Evolutionary conservation across 1,140 invertebrate genomes (phyloP).

Genomic region (Bombus waltoni): DNA sequence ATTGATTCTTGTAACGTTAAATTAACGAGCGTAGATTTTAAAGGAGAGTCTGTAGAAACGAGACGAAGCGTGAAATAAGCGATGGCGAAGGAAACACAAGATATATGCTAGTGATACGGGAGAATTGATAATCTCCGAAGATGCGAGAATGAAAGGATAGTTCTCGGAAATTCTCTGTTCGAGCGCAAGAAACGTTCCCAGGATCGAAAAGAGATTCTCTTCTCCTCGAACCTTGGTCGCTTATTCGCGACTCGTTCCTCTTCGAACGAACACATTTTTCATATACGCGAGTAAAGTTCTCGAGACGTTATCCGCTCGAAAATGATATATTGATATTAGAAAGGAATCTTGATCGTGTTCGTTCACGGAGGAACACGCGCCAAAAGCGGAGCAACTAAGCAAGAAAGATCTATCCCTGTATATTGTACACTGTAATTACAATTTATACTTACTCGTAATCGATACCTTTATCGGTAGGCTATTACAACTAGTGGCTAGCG

Average conservation of each 20-base stretch:
- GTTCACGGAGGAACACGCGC: not conserved
- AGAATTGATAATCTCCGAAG: not conserved
- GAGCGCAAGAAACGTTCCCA: not conserved
- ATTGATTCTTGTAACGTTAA: conserved; percentile 72
- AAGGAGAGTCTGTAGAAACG: not conserved
- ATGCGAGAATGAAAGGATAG: no score
- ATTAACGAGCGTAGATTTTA: conserved; percentile 71
- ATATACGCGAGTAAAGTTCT: not conserved
- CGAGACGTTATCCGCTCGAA: not conserved
- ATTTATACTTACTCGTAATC: conserved; percentile 80
- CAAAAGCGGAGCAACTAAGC: conserved; percentile 1
- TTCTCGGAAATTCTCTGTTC: not conserved
- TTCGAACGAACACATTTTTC: not conserved
- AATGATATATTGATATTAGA: conserved; percentile 30
- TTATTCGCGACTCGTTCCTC: not conserved
- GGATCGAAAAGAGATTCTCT: not conserved
- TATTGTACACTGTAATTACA: conserved; percentile 81
- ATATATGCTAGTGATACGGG: conserved; percentile 24
- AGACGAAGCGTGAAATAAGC: no score
- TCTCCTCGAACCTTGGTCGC: not conserved
- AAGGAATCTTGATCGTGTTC: conserved; percentile 5
- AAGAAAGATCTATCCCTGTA: conserved; percentile 71
- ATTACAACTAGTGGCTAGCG: conserved; percentile 74
- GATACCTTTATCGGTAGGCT: conserved; percentile 78
- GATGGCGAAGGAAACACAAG: not conserved